phyloP scores from a whole-genome alignment of 64 coral and sea anemone species.

The Hydrozoanthus tunicans region DNA sequence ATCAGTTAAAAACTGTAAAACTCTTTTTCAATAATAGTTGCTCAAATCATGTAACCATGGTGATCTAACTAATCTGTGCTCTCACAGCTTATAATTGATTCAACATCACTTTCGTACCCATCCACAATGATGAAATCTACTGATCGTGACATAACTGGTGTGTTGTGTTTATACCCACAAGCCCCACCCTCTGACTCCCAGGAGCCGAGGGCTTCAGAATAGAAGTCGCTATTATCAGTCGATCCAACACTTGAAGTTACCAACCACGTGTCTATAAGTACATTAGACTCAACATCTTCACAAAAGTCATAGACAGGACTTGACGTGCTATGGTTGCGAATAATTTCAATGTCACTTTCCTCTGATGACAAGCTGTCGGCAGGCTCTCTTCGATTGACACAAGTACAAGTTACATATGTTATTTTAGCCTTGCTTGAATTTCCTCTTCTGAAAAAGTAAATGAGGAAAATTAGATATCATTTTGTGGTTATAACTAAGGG shows the following conservation, averaged over 20 bases:
- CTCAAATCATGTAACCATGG: neutral
- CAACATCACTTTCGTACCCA: slow-evolving; percentile 85
- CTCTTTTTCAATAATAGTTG: neutral
- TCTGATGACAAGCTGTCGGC: slow-evolving; percentile 26
- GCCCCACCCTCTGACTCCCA: slow-evolving; percentile 64
- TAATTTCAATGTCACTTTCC: slow-evolving; percentile 81
- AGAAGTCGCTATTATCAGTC: neutral
- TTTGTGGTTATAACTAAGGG: too few species aligned
- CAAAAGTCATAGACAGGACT: neutral
- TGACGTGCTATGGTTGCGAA: slow-evolving; percentile 25
- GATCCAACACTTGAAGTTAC: neutral
- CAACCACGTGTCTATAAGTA: neutral
- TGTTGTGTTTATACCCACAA: neutral
- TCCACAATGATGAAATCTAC: slow-evolving; percentile 77
- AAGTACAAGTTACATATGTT: neutral
- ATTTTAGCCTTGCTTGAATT: neutral
- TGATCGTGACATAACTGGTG: neutral
- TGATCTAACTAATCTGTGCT: neutral
- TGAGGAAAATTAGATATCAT: too few species aligned
- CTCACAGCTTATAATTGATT: slow-evolving; percentile 54
- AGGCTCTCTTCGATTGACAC: neutral
- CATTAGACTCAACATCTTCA: slow-evolving; percentile 1
- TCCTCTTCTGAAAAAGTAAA: neutral
- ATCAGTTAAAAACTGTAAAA: neutral
- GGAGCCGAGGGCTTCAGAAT: neutral